Evolutionary conservation across 2,113 vertebrate species (phyloP), one percentile per base, ranked within the genome.

Genomic region (Dasyornis broadbenti): DNA sequence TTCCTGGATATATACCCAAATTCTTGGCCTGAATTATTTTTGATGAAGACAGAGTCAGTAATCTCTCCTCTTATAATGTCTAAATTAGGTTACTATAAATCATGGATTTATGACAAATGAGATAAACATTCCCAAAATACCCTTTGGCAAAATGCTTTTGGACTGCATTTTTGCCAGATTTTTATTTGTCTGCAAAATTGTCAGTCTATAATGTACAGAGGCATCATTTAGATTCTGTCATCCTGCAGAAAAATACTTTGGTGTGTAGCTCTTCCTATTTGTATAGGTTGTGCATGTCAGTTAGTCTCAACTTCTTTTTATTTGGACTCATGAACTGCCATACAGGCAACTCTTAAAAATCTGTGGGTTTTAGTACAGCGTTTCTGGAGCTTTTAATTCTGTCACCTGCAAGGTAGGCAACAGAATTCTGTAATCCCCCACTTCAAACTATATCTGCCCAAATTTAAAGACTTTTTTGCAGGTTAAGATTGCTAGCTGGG

Each of bases 41-140:
- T 82, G 56, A 91, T 84, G 69, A 91, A 97, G 77, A 78, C 47
- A 82, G 45, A 92, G 54, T 94, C 84, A 65, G 81, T 95, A 90
- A 91, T 91, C 82, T 82, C 81, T 94, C n/a, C n/a, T 50, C 52
- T 91, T 91, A 85, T 6, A 91, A 75, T 35, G 42, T 76, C 73
- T 96, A 89, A 82, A 95, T 92, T 85, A 92, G 82, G 87, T 94
- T 95, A 89, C 78, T 92, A 87, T 91, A 96, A 94, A 94, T 92
- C 84, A 90, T 0, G 0, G 70, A 75, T 96, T 95, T 96, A 91
- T 92, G 89, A 95, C 93, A 92, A 94, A 96, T 79, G 81, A 92
- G 66, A 83, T 70, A 91, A 94, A 92, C 70, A 72, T 77, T 95
- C 89, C 81, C 61, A 82, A 95, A 96, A 96, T 95, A 95, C 50